Percentiles rank a stretch among this genome's conserved stretches.
phyloP scores from a whole-genome alignment of 2,113 vertebrate species.

The Aphelocoma coerulescens region DNA sequence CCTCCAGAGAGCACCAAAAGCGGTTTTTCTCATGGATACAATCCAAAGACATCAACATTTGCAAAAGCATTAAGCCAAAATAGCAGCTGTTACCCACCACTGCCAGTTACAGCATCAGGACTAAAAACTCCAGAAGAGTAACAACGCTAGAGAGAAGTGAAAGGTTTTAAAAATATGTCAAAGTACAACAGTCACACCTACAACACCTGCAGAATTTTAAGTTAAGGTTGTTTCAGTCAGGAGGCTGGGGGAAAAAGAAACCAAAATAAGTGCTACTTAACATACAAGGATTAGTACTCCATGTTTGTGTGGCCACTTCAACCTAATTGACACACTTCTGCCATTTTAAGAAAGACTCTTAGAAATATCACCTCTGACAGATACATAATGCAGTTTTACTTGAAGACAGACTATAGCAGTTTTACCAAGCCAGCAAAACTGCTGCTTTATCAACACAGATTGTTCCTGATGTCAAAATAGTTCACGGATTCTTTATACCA shows the following conservation, averaged over 20 bases:
- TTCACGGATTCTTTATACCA: background rate
- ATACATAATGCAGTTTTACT: background rate
- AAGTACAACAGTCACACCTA: background rate
- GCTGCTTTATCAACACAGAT: background rate
- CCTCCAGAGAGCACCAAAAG: background rate
- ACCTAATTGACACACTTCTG: background rate
- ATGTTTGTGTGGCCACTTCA: background rate
- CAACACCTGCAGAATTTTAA: background rate
- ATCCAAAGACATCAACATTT: background rate
- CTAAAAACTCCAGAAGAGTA: background rate
- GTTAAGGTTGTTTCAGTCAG: background rate
- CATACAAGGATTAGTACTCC: background rate
- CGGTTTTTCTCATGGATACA: background rate
- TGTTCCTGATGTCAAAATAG: background rate
- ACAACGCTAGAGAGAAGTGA: background rate
- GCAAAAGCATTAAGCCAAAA: background rate
- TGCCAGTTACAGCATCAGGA: background rate
- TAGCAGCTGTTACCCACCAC: background rate
- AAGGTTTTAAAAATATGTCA: background rate
- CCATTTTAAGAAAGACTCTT: background rate
- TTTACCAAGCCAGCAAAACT: background rate
- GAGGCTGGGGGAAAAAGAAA: background rate
- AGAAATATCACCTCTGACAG: background rate
- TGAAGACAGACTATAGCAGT: background rate
- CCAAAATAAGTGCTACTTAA: background rate